Base-by-base conservation (phyloP, 2,797 vertebrate species). In the Acomys russatus region DNA sequence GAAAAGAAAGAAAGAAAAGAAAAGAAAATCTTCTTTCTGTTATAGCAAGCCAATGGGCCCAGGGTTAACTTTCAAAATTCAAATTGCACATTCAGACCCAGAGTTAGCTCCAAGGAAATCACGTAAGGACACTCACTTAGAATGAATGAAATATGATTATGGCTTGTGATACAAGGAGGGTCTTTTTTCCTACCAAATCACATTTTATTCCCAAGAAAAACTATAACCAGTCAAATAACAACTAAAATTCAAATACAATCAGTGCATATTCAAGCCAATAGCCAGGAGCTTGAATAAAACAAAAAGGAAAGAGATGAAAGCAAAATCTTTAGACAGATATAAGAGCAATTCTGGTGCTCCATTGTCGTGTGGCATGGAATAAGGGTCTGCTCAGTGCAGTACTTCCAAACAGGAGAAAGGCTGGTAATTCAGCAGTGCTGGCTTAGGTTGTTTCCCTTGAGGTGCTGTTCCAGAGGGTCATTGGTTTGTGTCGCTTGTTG, bases 231-330 rank as follows among this genome's bases (percentile, higher is more conserved):
- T 86, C 54, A 91, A 90, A 77, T 88, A 93, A 79, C 44, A 97
- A 66, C 66, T 85, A 93, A 88, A 98, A 98, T 95, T 97, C 92
- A 96, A 93, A 87, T 94, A 77, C 38, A 96, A 97, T 70, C 73
- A 91, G 49, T 9, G 25, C 23, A 83, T 96, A 93, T 83, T 92
- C 80, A 94, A 97, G 79, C 23, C 4, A 77, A 85, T 85, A 66
- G 66, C 20, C 77, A 94, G 9, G 11, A 92, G 5, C 80, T 86
- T 38, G 49, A 61, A 54, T 61, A 85, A 59, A 73, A 8, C 44
- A 44, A 44, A 44, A 44, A 44, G 44, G 44, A 54, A 7, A 71
- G 33, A 71, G 17, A 10, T 6, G 20, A 8, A 56, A 33, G 63
- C 4, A 66, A 28, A 61, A 10, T 33, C 86, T 80, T 61, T 30